Percentiles rank a stretch among this genome's conserved stretches.
Conservation (phyloP, 1,140 invertebrate species). For the Neodiprion pinetum region DNA sequence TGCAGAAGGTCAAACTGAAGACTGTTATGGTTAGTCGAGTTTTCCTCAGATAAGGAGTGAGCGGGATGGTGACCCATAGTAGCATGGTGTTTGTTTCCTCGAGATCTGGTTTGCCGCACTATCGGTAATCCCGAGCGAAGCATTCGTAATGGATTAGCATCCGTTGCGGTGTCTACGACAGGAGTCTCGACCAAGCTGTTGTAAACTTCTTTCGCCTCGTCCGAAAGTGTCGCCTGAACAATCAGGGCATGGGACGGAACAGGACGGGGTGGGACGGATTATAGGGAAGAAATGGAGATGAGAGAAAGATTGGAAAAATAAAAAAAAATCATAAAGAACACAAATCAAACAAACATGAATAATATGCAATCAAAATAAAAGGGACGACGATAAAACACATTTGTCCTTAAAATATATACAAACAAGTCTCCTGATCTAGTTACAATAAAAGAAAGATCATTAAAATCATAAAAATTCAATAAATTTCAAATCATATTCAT, state of each 20-base stretch:
- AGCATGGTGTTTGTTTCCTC: constrained; percentile 66
- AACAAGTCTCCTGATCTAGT: not conserved
- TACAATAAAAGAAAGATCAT: too few relatives aligned
- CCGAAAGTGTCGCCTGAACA: constrained; percentile 76
- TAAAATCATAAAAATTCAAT: constrained; percentile 5
- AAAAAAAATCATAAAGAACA: constrained; percentile 47
- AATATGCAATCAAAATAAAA: not conserved
- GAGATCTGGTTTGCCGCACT: constrained; percentile 63
- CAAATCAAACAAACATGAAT: constrained; percentile 26
- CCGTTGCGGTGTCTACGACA: constrained; percentile 48
- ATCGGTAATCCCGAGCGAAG: constrained; percentile 70
- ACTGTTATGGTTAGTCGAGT: constrained; percentile 25
- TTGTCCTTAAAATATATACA: not conserved
- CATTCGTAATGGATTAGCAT: constrained; percentile 76
- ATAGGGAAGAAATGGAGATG: constrained; percentile 41
- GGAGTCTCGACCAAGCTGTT: constrained; percentile 86
- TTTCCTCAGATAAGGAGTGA: constrained; percentile 38
- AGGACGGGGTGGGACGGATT: constrained; percentile 15
- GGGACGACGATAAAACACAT: not conserved
- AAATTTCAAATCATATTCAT: constrained; percentile 1
- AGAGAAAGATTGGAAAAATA: constrained; percentile 51
- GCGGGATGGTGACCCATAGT: constrained; percentile 28
- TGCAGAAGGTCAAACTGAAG: constrained; percentile 49
- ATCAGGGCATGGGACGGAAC: constrained; percentile 35
- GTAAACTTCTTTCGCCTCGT: constrained; percentile 89